Conservation (phyloP, 1,140 invertebrate genomes). For the Panulirus ornatus region DNA sequence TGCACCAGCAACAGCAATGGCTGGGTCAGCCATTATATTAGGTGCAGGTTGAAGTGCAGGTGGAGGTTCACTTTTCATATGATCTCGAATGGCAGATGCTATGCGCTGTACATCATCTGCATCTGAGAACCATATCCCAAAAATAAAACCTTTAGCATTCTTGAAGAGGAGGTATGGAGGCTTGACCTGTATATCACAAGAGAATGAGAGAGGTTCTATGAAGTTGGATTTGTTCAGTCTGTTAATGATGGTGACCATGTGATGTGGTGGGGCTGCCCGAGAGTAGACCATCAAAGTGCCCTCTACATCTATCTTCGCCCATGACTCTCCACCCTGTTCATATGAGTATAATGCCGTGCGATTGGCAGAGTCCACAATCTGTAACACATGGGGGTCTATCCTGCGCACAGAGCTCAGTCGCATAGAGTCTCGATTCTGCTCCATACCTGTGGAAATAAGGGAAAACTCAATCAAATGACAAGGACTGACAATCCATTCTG, state of each 20-base stretch:
- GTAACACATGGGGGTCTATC: conserved; percentile 70
- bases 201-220: conserved; percentile 68
- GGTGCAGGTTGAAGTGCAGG: conserved; percentile 59
- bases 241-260: conserved; percentile 75
- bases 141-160: conserved; percentile 72
- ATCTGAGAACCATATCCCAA: conserved; percentile 75
- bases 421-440: conserved; percentile 67
- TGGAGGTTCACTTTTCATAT: conserved; percentile 66
- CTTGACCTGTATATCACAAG: conserved; percentile 75
- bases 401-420: conserved; percentile 69
- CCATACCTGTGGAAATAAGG: conserved; percentile 68
- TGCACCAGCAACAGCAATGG: conserved; percentile 46
- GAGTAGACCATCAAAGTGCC: conserved; percentile 75
- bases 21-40: conserved; percentile 57
- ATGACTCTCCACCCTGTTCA: conserved; percentile 68
- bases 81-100: conserved; percentile 59
- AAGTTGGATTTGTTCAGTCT: conserved; percentile 74
- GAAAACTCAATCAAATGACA: conserved; percentile 6
- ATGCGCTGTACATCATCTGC: conserved; percentile 73
- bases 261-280: conserved; percentile 66
- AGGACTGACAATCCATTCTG: not conserved
- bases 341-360: conserved; percentile 74
- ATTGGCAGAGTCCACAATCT: conserved; percentile 69
- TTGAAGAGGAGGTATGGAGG: conserved; percentile 73
- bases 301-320: conserved; percentile 74